phyloP scores from a whole-genome alignment of 2,797 vertebrate species.

The Spinibarbus caldwelli region DNA sequence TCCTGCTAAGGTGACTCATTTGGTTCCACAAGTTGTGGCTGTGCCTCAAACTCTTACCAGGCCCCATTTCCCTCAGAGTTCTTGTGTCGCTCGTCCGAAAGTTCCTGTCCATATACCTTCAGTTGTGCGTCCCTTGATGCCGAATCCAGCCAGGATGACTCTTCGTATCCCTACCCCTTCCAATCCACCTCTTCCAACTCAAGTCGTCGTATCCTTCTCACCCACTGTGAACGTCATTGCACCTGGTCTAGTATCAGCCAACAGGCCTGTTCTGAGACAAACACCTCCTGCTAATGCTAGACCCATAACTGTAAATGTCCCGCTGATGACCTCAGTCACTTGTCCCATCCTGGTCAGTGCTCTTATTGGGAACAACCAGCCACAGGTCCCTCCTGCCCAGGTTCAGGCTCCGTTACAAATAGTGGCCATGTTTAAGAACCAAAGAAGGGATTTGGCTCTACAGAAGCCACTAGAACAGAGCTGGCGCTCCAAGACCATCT shows the following conservation, averaged over 20 bases:
- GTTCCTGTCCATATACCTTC: not conserved
- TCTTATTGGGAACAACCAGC: not conserved
- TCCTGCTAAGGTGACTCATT: not conserved
- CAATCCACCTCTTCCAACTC: not conserved
- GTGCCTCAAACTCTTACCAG: slow-evolving; percentile 3
- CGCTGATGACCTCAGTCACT: not conserved
- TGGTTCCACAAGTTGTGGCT: not conserved
- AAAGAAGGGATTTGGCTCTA: slow-evolving; percentile 56
- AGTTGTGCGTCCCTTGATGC: not conserved
- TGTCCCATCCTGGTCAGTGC: not conserved
- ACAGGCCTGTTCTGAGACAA: not conserved
- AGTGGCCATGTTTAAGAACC: slow-evolving; percentile 58
- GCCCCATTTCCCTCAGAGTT: not conserved
- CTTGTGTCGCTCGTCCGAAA: not conserved
- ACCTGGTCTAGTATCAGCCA: slow-evolving; percentile 6
- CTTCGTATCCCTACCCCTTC: slow-evolving; percentile 17
- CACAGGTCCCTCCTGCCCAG: not conserved
- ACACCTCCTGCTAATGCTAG: not conserved
- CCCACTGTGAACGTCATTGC: slow-evolving; percentile 16
- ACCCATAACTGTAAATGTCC: not conserved
- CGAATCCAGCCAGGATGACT: slow-evolving; percentile 21
- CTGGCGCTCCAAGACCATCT: slow-evolving; percentile 71
- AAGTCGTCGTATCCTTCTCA: slow-evolving; percentile 23
- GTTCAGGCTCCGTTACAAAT: slow-evolving; percentile 29
- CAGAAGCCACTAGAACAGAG: slow-evolving; percentile 59